A percentile compares a stretch with the other conserved stretches of the same genome.
These are phyloP conservation scores for Agriopis aurantiaria DNA, from an alignment of 2,888 invertebrate species.

Conservation along the genomic window DNA sequence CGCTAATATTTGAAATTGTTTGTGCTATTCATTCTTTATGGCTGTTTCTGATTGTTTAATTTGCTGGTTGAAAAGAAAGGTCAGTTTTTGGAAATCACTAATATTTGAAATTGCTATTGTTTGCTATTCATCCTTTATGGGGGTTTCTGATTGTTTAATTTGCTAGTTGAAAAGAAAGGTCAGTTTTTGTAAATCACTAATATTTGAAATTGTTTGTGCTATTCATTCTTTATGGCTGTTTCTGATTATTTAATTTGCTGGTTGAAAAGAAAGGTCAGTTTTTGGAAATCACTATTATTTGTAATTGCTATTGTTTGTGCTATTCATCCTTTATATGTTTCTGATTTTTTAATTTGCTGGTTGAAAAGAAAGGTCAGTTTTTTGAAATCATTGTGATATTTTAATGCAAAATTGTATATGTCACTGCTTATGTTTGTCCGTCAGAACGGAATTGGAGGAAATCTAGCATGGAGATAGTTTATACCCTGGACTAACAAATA, in stretches of 20 bases:
- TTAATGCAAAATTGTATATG: too few species aligned
- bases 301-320: conserved; percentile 18
- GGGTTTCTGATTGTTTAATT: conserved; percentile 16
- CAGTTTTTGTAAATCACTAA: background rate
- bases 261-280: background rate
- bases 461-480: too few species aligned
- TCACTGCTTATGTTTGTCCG: too few species aligned
- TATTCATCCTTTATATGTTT: conserved; percentile 15
- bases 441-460: too few species aligned
- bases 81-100: background rate
- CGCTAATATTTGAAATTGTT: background rate
- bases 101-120: conserved; percentile 19
- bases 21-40: conserved; percentile 14
- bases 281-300: background rate
- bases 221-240: conserved; percentile 17
- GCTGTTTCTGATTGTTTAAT: conserved; percentile 13
- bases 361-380: background rate
- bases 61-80: background rate
- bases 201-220: conserved; percentile 9
- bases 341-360: conserved; percentile 18
- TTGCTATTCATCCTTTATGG: conserved; percentile 17
- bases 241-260: conserved; percentile 21
- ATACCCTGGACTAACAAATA: too few species aligned
- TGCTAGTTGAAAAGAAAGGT: background rate
- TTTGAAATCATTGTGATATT: background rate